These are phyloP conservation scores for Campylomormyrus tamandua DNA, from an alignment of 2,113 vertebrate species.

Conservation along the genomic window DNA sequence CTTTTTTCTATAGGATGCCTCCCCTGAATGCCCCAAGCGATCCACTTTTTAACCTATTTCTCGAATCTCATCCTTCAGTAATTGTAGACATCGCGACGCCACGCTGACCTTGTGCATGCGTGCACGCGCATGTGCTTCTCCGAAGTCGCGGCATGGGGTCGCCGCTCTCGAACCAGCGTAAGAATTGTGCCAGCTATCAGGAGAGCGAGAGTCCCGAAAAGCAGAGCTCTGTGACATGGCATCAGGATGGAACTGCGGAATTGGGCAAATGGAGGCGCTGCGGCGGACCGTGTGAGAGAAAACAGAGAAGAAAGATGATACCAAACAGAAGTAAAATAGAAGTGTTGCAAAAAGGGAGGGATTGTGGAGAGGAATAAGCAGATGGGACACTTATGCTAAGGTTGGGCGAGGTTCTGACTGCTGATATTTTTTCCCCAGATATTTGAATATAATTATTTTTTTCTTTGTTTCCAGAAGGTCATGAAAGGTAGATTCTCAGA, in stretches of 20 bases:
- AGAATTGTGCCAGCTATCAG: not conserved
- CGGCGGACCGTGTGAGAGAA: not conserved
- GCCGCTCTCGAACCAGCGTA: not conserved
- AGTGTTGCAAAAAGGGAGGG: not conserved
- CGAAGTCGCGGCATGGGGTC: not conserved
- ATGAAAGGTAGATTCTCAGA: not conserved
- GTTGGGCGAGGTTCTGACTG: not conserved
- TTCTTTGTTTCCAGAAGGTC: not conserved
- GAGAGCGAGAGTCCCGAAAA: not conserved
- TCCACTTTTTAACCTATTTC: conserved; percentile 46
- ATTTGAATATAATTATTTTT: not conserved
- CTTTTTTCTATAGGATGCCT: conserved; percentile 39
- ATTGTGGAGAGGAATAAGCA: not conserved
- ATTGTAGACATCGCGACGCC: conserved; percentile 29
- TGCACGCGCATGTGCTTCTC: not conserved
- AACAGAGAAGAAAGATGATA: not conserved
- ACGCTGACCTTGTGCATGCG: not conserved
- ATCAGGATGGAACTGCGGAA: not conserved
- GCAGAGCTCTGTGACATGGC: not conserved
- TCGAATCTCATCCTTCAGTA: conserved; percentile 34
- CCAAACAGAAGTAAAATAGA: not conserved
- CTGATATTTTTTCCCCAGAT: not conserved
- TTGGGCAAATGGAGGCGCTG: not conserved
- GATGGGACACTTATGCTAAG: not conserved
- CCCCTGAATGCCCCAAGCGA: conserved; percentile 47